Conservation (phyloP, 2,888 invertebrate genomes). For the Lycocerus yunnanus region DNA sequence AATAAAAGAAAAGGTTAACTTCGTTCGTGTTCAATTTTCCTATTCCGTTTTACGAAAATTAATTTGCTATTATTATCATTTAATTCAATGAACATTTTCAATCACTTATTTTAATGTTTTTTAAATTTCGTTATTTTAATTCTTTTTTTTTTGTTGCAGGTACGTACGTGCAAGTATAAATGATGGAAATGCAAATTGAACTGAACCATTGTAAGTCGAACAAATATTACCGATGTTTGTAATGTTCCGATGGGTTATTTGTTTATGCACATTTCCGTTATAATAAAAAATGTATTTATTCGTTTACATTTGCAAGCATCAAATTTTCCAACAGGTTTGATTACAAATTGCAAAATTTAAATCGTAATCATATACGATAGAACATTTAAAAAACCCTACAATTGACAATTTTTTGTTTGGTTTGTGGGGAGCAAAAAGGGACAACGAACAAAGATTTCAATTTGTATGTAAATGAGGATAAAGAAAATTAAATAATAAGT, state of each 20-base stretch:
- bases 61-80: not conserved
- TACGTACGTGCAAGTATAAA: not conserved
- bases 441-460: conserved; percentile 25
- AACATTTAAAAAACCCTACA: not conserved
- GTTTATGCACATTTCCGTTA: not conserved
- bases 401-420: not conserved
- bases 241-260: not conserved
- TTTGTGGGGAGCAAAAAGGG: not conserved
- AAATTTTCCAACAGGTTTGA: not conserved
- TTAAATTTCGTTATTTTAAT: not conserved
- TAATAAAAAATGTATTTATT: not conserved
- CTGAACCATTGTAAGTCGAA: not conserved
- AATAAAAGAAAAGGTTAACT: not conserved
- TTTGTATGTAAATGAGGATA: conserved; percentile 24
- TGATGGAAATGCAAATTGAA: not conserved
- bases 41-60: not conserved
- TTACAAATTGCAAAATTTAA: not conserved
- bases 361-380: not conserved
- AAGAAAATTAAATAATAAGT: conserved; percentile 22
- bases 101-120: not conserved
- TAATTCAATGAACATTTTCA: not conserved
- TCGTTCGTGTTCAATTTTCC: not conserved
- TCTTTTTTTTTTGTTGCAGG: not conserved
- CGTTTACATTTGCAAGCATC: not conserved
- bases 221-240: not conserved